phyloP scores from a whole-genome alignment of 2,888 invertebrate species.

The Lampropteryx suffumata region DNA sequence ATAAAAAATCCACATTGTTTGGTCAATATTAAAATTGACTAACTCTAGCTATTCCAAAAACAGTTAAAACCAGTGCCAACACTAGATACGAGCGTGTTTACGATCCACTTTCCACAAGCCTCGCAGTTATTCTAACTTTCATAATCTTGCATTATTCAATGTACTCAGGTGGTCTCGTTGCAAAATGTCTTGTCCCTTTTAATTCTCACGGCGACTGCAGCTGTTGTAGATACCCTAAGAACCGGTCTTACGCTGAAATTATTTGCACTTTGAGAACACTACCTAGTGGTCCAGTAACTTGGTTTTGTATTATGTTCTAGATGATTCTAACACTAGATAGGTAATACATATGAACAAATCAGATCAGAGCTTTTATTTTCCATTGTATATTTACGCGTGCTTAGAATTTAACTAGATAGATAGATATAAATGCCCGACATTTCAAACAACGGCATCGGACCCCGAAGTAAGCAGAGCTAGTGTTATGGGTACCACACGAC shows the following conservation, averaged over 20 bases:
- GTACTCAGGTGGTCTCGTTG: conserved; percentile 68
- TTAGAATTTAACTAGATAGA: no score
- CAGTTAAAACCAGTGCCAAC: background rate
- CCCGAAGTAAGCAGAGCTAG: no score
- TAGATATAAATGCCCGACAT: no score
- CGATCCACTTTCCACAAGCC: conserved; percentile 23
- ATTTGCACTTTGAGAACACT: conserved; percentile 37
- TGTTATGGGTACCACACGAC: no score
- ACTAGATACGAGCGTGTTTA: conserved; percentile 14
- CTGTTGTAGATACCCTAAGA: conserved; percentile 38
- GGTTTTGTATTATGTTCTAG: background rate
- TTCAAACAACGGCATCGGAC: no score
- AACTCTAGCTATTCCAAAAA: no score
- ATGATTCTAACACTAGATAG: no score
- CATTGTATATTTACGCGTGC: no score
- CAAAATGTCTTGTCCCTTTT: conserved; percentile 68
- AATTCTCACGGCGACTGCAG: conserved; percentile 54
- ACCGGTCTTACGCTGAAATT: conserved; percentile 39
- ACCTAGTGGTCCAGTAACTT: conserved; percentile 1
- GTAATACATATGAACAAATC: no score
- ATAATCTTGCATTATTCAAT: conserved; percentile 44
- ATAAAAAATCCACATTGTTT: no score
- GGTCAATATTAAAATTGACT: no score
- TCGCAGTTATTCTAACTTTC: conserved; percentile 33
- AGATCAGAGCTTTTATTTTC: no score